Evolutionary conservation across 2,113 vertebrate genomes (phyloP), one percentile per base, ranked within the genome.

Genomic region (Zosterops hypoxanthus): DNA sequence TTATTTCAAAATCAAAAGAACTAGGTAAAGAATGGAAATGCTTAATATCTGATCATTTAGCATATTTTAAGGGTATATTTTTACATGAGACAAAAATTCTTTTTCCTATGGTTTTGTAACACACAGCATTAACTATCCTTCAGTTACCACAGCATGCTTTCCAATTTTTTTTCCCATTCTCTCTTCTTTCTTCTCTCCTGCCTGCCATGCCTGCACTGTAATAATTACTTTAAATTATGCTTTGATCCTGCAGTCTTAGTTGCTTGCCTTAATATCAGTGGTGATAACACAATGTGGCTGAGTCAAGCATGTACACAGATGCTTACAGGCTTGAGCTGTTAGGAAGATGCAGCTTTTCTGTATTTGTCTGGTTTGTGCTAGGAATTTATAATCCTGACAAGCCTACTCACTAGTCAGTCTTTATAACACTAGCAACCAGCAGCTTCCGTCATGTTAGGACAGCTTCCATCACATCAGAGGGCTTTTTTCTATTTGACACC

Each of bases 1-100:
- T 98, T 88, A 96, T 99, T 96, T 97, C 98, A 95, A 99, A 99
- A 98, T 98, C 98, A 80, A 99, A 98, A 98, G 99, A 99, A 95
- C 98, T 99, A 95, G 99, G 99, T 99, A 98, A 98, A 97, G 64
- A 79, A 86, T 64, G 41, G 61, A 93, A 97, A 83, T 93, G 44
- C 68, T 95, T 91, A 65, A 78, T 90, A 26, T 55, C 47, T 47
- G 79, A 34, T 93, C 69, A 78, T 92, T 90, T 94, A 96, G 94
- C 57, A 0, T 91, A 90, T 68, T 83, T 87, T 49, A 88, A 96
- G 85, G 82, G 63, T 86, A 56, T 94, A 86, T 92, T 89, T 95
- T 83, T 71, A 81, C 70, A 50, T 66, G 57, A 96, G 76, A 86
- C 50, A 89, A 90, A 82, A 87, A 42, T 18, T 69, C 53, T 52